Evolutionary conservation across 2,113 vertebrate genomes (phyloP).

Genomic region (Aspiorhynchus laticeps): DNA sequence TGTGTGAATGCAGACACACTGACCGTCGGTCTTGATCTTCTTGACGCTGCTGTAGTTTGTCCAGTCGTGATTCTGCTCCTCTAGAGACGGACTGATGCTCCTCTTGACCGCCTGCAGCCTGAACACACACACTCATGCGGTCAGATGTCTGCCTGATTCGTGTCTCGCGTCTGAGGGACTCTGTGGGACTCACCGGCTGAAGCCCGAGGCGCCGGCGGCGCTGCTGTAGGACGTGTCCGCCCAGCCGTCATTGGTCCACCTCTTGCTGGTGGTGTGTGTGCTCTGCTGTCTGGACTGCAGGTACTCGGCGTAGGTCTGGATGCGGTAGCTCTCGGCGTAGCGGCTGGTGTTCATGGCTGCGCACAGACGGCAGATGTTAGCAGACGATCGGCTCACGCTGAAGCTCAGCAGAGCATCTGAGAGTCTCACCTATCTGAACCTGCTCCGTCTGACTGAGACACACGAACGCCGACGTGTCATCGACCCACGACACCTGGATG

Average conservation of each 20-base stretch:
- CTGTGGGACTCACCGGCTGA: constrained; percentile 62
- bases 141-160: not conserved
- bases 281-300: constrained; percentile 82
- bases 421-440: constrained; percentile 90
- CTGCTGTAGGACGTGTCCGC: constrained; percentile 73
- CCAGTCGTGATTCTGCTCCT: constrained; percentile 68
- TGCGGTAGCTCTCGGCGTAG: constrained; percentile 96
- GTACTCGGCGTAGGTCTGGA: constrained; percentile 96
- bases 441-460: constrained; percentile 92
- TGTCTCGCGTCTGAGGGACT: not conserved
- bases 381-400: not conserved
- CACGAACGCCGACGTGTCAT: constrained; percentile 94
- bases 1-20: not conserved
- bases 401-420: not conserved
- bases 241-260: constrained; percentile 89
- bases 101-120: constrained; percentile 79
- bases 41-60: constrained; percentile 78
- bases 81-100: constrained; percentile 84
- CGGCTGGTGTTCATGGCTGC: constrained; percentile 95
- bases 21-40: constrained; percentile 87
- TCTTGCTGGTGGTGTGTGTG: constrained; percentile 77
- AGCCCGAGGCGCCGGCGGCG: constrained; percentile 45
- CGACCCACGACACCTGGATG: constrained; percentile 97
- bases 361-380: not conserved
- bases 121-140: constrained; percentile 14